Percentiles rank a stretch among this genome's conserved stretches.
Conservation (phyloP, 2,113 vertebrate species). For the Sterrhoptilus dennistouni region DNA sequence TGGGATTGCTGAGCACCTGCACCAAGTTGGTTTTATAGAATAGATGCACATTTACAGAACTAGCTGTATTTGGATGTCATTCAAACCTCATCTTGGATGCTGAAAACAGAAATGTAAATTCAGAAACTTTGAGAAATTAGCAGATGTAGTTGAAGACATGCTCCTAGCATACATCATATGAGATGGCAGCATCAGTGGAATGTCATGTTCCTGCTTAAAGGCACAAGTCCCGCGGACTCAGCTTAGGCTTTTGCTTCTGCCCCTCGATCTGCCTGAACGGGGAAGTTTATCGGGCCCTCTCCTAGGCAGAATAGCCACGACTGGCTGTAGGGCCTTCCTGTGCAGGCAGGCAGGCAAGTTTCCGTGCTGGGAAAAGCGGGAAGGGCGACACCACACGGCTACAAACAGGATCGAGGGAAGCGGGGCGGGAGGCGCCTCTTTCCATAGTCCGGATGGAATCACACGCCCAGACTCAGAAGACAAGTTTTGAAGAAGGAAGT, state of each 20-base stretch:
- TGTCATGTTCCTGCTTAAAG: background rate
- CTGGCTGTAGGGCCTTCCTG: background rate
- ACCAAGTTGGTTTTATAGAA: background rate
- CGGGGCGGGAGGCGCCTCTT: background rate
- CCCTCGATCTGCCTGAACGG: background rate
- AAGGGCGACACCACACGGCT: background rate
- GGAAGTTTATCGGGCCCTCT: too few species aligned
- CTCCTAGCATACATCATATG: background rate
- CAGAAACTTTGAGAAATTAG: background rate
- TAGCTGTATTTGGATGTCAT: background rate
- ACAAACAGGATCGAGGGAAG: background rate
- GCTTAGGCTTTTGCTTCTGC: background rate
- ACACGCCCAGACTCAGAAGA: background rate
- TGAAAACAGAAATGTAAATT: background rate
- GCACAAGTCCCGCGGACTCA: background rate
- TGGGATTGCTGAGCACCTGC: background rate
- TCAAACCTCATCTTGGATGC: background rate
- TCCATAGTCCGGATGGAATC: rapidly evolving
- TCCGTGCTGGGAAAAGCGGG: background rate
- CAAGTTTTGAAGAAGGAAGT: background rate
- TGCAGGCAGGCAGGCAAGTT: background rate
- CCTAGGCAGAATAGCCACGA: background rate
- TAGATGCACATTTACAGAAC: background rate
- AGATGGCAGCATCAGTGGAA: background rate
- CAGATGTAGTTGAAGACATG: background rate